Percentiles rank a stretch among this genome's conserved stretches.
Conservation (phyloP, 2,888 invertebrate species). For the Balanococcus diminutus region DNA sequence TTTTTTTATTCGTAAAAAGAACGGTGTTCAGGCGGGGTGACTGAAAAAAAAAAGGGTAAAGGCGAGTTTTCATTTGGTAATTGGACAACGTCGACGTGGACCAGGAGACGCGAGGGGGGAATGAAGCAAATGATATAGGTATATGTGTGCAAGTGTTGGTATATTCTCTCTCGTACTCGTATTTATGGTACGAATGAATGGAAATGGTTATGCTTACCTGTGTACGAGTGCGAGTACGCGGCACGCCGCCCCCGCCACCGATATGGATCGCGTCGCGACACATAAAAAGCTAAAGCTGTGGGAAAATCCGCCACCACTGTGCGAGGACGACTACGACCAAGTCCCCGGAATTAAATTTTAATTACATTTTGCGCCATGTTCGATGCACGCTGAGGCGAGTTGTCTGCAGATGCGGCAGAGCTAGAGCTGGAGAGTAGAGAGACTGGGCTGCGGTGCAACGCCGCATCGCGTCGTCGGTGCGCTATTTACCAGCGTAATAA, state of each 20-base stretch:
- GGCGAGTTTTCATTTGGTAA: constrained; percentile 13
- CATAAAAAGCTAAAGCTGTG: background rate
- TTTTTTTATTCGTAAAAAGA: background rate
- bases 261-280: background rate
- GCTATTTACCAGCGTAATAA: constrained; percentile 7
- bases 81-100: background rate
- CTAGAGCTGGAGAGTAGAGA: background rate
- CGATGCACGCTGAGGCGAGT: background rate
- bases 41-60: background rate
- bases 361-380: background rate
- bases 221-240: background rate
- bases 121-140: background rate
- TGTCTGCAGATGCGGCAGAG: background rate
- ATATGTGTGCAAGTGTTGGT: background rate
- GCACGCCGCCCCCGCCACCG: background rate
- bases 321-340: background rate
- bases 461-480: too few relatives aligned
- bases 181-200: too few relatives aligned
- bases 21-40: too few relatives aligned
- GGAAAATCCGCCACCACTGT: background rate
- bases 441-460: background rate
- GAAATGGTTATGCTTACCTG: background rate
- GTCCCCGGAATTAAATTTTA: constrained; percentile 3
- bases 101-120: background rate
- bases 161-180: background rate